Evolutionary conservation across 2,113 vertebrate genomes (phyloP), one percentile per base, ranked within the genome.

Genomic region (Meleagris gallopavo): DNA sequence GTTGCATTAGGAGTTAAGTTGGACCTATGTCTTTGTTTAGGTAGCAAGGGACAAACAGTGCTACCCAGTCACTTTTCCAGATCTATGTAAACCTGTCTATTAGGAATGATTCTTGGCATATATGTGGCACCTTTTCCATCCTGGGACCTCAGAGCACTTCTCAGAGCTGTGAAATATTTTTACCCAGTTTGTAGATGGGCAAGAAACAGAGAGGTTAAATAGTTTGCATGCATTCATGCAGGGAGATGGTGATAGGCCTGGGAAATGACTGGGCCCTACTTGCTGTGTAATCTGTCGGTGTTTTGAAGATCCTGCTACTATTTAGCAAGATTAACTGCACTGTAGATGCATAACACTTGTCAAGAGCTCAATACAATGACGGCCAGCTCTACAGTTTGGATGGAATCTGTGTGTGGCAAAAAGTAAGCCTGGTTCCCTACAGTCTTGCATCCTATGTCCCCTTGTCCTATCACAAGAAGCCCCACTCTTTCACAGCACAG

Each of bases 401-500:
- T 70, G 41, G 24, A 71, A 12, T 34, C 16, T 62, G 40, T 34
- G 24, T 1, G 0, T 69, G 29, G 3, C 21, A 14, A 17, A 30
- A 81, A 34, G 2, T 54, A 62, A 62, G 11, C 19, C 10, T 55
- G 2, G 16, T 32, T 65, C 76, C 19, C 29, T 50, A 4, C 22
- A 65, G 50, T 24, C 27, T 50, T 70, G 40, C 8, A 48, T 55
- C 55, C 11, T 38, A 3, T 19, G 21, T 72, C n/a, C 21, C 17
- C 14, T 57, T 57, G 43, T 40, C 10, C 25, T 58, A 50, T 60
- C 10, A 36, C 16, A 52, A 73, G 30, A 58, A 43, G 36, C 41
- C 46, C 41, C n/a, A 4, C 21, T 65, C 57, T 65, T 77, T 50
- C 34, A 64, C 20, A 13, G 3, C 4, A 5, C 1, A 2, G 0